A percentile compares a stretch with the other conserved stretches of the same genome.
Conservation (phyloP, 2,113 vertebrate genomes). For the Brachyhypopomus occidentalis region DNA sequence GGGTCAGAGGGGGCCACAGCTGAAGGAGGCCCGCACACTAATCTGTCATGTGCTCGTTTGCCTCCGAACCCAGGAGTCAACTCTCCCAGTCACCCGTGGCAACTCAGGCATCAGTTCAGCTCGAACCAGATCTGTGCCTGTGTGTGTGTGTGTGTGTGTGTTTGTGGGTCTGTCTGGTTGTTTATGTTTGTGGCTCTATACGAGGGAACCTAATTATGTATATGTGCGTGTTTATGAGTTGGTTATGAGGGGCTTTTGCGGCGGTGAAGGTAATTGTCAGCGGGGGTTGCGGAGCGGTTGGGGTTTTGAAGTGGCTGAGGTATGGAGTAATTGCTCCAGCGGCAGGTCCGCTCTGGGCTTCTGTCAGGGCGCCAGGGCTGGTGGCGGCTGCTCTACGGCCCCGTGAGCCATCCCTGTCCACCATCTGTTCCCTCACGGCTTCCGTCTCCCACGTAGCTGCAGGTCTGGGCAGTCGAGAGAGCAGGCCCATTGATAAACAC, state of each 20-base stretch:
- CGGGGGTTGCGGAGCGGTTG: conserved; percentile 57
- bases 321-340: conserved; percentile 76
- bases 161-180: conserved; percentile 23
- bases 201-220: conserved; percentile 62
- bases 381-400: conserved; percentile 76
- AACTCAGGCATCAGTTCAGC: conserved; percentile 76
- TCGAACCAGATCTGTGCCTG: conserved; percentile 68
- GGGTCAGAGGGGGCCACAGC: conserved; percentile 83
- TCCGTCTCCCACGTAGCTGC: conserved; percentile 78
- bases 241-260: conserved; percentile 62
- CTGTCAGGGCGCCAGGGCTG: conserved; percentile 77
- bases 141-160: conserved; percentile 47
- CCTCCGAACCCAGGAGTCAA: conserved; percentile 78
- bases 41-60: conserved; percentile 88
- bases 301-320: conserved; percentile 68
- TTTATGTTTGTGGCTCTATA: conserved; percentile 46
- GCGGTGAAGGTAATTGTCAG: conserved; percentile 66
- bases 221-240: conserved; percentile 69
- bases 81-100: conserved; percentile 78
- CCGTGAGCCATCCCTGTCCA: conserved; percentile 84
- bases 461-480: conserved; percentile 37
- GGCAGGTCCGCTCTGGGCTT: conserved; percentile 70
- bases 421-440: conserved; percentile 83
- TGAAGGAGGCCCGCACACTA: conserved; percentile 80
- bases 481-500: conserved; percentile 33